phyloP scores from a whole-genome alignment of 2,797 vertebrate species.

The Esox masquinongy region DNA sequence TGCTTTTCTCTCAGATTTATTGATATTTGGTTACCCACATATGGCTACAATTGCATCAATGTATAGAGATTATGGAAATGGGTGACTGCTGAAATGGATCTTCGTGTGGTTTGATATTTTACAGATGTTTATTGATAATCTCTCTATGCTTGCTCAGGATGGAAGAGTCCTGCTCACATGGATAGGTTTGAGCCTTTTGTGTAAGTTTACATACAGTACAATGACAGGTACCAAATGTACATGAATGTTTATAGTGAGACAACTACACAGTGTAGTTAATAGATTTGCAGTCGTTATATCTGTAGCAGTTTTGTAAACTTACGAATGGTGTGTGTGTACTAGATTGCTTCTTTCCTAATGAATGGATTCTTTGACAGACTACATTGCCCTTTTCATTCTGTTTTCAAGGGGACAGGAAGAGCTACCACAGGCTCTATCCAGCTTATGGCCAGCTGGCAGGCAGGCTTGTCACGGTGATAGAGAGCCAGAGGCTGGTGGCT shows the following conservation, averaged over 20 bases:
- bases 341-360: background rate
- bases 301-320: background rate
- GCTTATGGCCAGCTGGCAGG: background rate
- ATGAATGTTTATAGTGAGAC: too few relatives aligned
- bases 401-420: background rate
- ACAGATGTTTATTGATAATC: constrained; percentile 9
- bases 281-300: background rate
- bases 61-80: constrained; percentile 21
- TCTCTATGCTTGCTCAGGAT: constrained; percentile 7
- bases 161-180: background rate
- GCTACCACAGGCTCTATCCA: background rate
- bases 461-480: background rate
- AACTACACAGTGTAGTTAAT: background rate
- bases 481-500: background rate
- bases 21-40: constrained; percentile 28
- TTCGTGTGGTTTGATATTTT: constrained; percentile 16
- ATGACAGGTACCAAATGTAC: background rate
- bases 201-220: background rate
- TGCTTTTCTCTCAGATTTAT: constrained; percentile 1
- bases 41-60: constrained; percentile 24
- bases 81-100: constrained; percentile 14
- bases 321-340: background rate
- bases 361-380: background rate
- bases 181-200: background rate
- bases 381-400: background rate